A percentile compares a stretch with the other conserved stretches of the same genome.
Conservation (phyloP, 92 coral and sea anemone genomes). For the Umimayanthus kanabou region DNA sequence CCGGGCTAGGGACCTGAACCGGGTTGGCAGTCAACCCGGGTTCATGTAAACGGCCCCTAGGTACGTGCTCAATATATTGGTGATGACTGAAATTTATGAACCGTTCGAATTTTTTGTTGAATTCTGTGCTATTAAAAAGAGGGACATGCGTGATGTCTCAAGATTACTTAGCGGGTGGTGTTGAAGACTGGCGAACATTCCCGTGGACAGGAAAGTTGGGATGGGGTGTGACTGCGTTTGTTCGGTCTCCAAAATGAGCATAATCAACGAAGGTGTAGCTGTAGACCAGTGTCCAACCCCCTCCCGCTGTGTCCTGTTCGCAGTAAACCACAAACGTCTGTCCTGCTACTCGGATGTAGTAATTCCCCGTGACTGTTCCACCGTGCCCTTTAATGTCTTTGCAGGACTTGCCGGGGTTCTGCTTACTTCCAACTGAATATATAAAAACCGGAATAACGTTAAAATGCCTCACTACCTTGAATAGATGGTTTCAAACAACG, state of each 20-base stretch:
- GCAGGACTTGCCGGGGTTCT: conserved; percentile 34
- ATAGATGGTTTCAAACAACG: no score
- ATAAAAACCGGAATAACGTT: no score
- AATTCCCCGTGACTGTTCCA: not conserved
- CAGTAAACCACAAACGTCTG: conserved; percentile 9
- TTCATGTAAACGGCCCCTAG: no score
- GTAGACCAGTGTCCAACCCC: conserved; percentile 40
- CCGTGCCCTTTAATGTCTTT: conserved; percentile 14
- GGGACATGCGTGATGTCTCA: not conserved
- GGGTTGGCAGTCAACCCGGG: no score
- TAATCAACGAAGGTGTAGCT: conserved; percentile 6
- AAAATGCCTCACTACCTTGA: no score
- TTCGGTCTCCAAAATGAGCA: conserved; percentile 10
- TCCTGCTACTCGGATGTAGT: not conserved
- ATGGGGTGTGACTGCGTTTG: conserved; percentile 1
- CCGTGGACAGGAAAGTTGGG: conserved; percentile 7
- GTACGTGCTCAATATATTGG: no score
- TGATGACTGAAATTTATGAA: no score
- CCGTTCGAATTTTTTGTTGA: no score
- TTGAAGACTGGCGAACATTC: not conserved
- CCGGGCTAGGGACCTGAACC: no score
- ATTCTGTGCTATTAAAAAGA: no score
- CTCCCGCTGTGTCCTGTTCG: conserved; percentile 24
- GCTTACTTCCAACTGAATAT: conserved; percentile 8
- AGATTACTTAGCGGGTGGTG: not conserved